Base-by-base conservation (phyloP, 2,113 vertebrate species). In the Melanerpes formicivorus region DNA sequence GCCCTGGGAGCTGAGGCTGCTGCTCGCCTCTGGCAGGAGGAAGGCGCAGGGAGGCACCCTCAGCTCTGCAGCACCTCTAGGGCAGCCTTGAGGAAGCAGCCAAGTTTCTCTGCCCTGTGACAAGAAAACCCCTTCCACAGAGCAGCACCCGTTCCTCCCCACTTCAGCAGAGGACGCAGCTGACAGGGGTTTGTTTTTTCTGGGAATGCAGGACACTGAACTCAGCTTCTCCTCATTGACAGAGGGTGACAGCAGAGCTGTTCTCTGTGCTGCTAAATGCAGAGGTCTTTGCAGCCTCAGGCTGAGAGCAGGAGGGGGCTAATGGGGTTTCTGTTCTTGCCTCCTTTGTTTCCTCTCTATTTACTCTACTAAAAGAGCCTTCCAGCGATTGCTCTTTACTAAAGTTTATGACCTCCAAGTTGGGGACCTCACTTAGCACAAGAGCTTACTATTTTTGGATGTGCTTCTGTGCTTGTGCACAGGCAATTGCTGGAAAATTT, bases 381-480 rank as follows among this genome's bases (percentile, higher is more conserved):
- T 75, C 71, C 86, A 94, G 92, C 11, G 1, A 88, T 60, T 88
- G 84, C 80, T 92, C 90, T 90, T 86, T 76, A 59, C 52, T 66
- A 1, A 84, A 91, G 88, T 95, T 93, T 90, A 92, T 32, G 89
- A 93, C 90, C 95, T 94, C 84, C 59, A 79, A 81, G 88, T 65
- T 88, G 90, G 86, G 86, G 59, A 93, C 71, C 63, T 91, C 86
- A 60, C 78, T 90, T 30, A 73, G 70, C 63, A 62, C 67, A 88
- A 87, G 63, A 66, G 71, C n/a, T 73, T 65, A 32, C 74, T 90
- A 82, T 94, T 95, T 88, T 55, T 27, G 78, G 83, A 72, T 46
- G 70, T 60, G 55, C 56, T 80, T 95, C 71, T 84, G 72, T 50
- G 62, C 70, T 73, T 26, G 29, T 17, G n/a, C 74, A 74, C 22